Conservation (phyloP, 2,888 invertebrate species). For the Lysandra coridon region DNA sequence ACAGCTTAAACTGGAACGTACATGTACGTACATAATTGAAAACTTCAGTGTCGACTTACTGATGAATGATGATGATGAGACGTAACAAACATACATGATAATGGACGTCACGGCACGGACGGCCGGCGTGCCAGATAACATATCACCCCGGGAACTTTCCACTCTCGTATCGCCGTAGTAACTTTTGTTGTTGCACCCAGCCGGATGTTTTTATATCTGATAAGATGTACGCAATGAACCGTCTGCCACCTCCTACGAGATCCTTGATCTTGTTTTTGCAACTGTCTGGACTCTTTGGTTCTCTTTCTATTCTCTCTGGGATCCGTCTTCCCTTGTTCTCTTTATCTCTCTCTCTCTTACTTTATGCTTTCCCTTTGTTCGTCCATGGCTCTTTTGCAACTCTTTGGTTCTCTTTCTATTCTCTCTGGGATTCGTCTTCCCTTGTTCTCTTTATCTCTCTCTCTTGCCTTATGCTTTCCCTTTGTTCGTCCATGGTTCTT, state of each 20-base stretch:
- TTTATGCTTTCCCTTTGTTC: no score
- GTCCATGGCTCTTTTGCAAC: not conserved
- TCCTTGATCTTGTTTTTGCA: slow-evolving; percentile 16
- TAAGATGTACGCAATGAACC: slow-evolving; percentile 8
- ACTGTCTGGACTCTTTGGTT: not conserved
- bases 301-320: not conserved
- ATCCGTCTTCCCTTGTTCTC: no score
- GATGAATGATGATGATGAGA: slow-evolving; percentile 5
- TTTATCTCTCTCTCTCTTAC: no score
- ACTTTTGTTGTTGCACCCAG: slow-evolving; percentile 39
- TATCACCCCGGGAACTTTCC: slow-evolving; percentile 49
- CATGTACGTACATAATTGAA: no score
- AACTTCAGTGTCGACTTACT: not conserved
- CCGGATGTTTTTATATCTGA: slow-evolving; percentile 38
- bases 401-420: not conserved
- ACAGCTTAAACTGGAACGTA: no score
- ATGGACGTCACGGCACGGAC: slow-evolving; percentile 40
- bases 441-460: no score
- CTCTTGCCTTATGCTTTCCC: no score
- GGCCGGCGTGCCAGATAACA: slow-evolving; percentile 46
- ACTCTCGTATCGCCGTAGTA: slow-evolving; percentile 41
- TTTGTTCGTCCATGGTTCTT: not conserved
- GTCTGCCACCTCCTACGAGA: not conserved
- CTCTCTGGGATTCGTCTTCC: no score
- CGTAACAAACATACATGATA: slow-evolving; percentile 19